Evolutionary conservation across 2,888 invertebrate genomes (phyloP).

Genomic region (Cinara cedri): DNA sequence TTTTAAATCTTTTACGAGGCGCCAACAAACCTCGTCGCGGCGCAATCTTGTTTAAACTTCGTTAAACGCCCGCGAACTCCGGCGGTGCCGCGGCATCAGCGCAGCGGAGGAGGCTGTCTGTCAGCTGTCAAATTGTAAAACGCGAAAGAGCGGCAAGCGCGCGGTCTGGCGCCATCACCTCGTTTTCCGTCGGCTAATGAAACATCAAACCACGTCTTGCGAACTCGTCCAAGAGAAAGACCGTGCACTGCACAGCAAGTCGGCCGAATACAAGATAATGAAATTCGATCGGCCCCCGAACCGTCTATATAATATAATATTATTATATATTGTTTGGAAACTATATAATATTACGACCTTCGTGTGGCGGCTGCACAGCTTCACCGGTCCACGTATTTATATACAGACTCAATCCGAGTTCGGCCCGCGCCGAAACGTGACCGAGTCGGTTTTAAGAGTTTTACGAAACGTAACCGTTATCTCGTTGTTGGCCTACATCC

Average conservation of each 20-base stretch:
- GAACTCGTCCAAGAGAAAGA: background rate
- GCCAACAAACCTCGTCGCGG: constrained; percentile 22
- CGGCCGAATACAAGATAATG: constrained; percentile 5
- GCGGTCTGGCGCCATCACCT: constrained; percentile 31
- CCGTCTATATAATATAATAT: no score
- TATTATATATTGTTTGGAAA: constrained; percentile 4
- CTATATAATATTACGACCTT: no score
- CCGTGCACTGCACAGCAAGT: no score
- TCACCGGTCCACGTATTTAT: no score
- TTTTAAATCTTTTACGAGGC: constrained; percentile 48
- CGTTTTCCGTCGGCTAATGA: constrained; percentile 21
- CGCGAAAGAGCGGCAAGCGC: background rate
- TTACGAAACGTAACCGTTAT: no score
- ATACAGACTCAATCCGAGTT: no score
- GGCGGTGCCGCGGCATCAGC: background rate
- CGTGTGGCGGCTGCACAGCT: no score
- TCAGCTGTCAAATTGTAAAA: constrained; percentile 53
- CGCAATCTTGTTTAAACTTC: constrained; percentile 51
- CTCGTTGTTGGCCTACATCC: no score
- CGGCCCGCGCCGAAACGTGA: no score
- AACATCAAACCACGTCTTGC: constrained; percentile 3
- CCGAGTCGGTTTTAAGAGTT: no score
- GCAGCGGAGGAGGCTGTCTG: constrained; percentile 49
- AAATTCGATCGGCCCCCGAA: constrained; percentile 9
- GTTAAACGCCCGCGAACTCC: constrained; percentile 38